phyloP scores from a whole-genome alignment of 2,113 vertebrate species.

The Alligator sinensis region DNA sequence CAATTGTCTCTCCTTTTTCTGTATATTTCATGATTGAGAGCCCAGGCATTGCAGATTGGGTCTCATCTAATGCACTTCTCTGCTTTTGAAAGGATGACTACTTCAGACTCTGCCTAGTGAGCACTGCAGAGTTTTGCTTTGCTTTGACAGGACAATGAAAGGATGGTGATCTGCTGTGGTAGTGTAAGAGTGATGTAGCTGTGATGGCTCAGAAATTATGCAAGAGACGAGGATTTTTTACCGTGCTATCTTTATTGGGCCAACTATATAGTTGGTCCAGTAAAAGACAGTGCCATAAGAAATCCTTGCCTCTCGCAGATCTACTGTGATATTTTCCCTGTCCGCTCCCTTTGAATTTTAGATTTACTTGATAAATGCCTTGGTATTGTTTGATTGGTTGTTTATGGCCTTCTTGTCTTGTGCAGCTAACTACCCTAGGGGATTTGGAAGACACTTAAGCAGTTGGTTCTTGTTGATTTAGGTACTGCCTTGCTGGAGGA shows the following conservation, averaged over 20 bases:
- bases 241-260: too few relatives aligned
- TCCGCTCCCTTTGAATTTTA: neutral
- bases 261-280: too few relatives aligned
- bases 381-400: too few relatives aligned
- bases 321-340: neutral
- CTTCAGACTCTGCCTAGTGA: neutral
- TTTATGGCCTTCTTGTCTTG: neutral
- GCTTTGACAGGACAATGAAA: too few relatives aligned
- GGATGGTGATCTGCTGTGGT: neutral
- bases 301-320: too few relatives aligned
- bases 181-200: too few relatives aligned
- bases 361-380: neutral
- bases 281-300: too few relatives aligned
- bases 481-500: conserved; percentile 77
- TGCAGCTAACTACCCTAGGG: neutral
- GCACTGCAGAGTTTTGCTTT: too few relatives aligned
- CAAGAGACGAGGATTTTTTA: too few relatives aligned
- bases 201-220: too few relatives aligned
- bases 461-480: conserved; percentile 26
- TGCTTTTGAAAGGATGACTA: neutral
- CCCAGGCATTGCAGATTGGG: neutral
- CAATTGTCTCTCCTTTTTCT: neutral
- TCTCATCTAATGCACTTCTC: neutral
- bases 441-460: neutral
- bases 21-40: neutral